Conservation (phyloP, 2,113 vertebrate species). For the Hystrix cristata region DNA sequence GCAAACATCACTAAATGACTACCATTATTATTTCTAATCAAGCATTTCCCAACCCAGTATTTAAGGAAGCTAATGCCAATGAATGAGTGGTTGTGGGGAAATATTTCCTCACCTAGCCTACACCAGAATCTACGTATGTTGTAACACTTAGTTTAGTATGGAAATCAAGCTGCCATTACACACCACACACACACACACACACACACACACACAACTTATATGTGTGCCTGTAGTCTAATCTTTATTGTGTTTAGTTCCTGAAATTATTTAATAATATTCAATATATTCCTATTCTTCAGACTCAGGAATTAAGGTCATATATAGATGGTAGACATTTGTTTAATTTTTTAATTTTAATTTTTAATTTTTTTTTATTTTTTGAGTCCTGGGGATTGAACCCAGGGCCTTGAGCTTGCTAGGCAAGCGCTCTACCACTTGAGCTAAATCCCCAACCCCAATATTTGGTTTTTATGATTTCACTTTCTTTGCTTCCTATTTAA, state of each 20-base stretch:
- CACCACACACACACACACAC: not conserved
- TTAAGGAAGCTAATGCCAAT: not conserved
- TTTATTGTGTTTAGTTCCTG: slow-evolving; percentile 20
- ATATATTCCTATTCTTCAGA: slow-evolving; percentile 2
- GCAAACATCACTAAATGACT: not conserved
- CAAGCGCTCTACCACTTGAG: too few species aligned
- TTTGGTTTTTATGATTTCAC: not conserved
- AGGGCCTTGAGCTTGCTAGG: too few species aligned
- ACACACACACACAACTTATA: not conserved
- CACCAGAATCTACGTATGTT: not conserved
- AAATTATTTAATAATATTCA: slow-evolving; percentile 54
- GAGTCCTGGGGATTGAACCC: too few species aligned
- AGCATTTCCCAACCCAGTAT: not conserved
- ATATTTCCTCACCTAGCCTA: not conserved
- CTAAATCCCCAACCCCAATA: not conserved
- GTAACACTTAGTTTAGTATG: not conserved
- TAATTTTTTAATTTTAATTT: too few species aligned
- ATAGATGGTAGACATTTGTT: not conserved
- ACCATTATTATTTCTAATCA: not conserved
- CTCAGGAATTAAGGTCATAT: not conserved
- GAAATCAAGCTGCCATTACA: not conserved
- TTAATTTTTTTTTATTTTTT: too few species aligned
- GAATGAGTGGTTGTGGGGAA: not conserved
- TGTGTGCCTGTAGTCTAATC: not conserved
- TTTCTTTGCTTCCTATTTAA: slow-evolving; percentile 32